Conservation (phyloP, 2,113 vertebrate species). For the Eurypyga helias region DNA sequence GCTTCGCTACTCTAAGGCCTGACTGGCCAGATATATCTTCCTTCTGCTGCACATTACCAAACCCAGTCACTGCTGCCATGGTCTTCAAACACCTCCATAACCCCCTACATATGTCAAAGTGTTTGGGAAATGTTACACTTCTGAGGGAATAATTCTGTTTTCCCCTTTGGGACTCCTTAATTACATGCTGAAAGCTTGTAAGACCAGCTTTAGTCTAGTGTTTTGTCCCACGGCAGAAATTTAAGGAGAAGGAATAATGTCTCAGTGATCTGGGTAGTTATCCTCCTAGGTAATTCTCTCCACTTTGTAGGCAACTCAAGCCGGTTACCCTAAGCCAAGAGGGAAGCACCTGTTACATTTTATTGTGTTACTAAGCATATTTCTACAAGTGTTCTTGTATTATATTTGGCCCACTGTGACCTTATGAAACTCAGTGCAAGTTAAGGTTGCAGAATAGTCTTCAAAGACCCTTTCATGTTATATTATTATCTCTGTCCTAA, state of each 20-base stretch:
- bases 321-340: background rate
- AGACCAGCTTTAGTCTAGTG: background rate
- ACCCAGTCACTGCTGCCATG: background rate
- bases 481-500: constrained; percentile 29
- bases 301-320: background rate
- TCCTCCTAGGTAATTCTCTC: background rate
- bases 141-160: background rate
- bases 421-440: background rate
- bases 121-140: background rate
- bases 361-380: background rate
- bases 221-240: background rate
- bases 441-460: background rate
- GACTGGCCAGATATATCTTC: background rate
- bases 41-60: background rate
- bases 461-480: constrained; percentile 23
- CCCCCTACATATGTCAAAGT: accelerated
- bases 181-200: background rate
- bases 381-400: background rate
- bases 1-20: background rate
- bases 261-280: background rate
- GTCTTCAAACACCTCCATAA: background rate
- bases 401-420: background rate
- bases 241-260: background rate
- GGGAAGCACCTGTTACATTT: background rate
- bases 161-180: background rate